Base-by-base conservation (phyloP, 2,797 vertebrate genomes). In the Chromis chromis region DNA sequence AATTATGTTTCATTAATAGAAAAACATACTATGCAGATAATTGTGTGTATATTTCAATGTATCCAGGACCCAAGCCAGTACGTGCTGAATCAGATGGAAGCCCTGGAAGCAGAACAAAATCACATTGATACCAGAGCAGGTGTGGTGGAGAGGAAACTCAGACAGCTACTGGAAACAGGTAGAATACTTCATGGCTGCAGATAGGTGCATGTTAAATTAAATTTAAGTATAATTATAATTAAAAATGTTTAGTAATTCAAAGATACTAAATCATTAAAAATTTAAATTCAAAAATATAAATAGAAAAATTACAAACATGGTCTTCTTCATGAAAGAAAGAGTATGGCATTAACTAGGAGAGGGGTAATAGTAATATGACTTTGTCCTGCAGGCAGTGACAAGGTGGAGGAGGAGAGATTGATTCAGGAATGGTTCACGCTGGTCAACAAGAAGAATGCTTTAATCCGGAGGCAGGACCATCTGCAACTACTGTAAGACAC, bases 391-490 rank as follows among this genome's bases (percentile, higher is more conserved):
- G 97, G 96, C 10, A 92, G 92, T 1, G 91, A 97, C 91, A 95
- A 91, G 74, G 90, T 93, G 70, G 94, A 94, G 77, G 97, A 98
- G 82, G 97, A 98, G 87, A 53, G 89, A 67, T 72, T 97, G 78
- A 98, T 98, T 78, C 96, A 98, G 90, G 97, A 98, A 66, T 98
- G 97, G 97, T 98, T 98, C 81, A 94, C 76, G 0, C 87, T 98
- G 78, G 97, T 98, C 56, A 98, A 98, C 90, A 96, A 96, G 92
- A 98, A 97, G 89, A 98, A 98, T 0, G 96, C 96, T 8, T 91
- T 98, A 74, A 97, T 98, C 83, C 92, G 97, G 74, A 93, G 97
- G 74, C 96, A 98, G 81, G 96, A 98, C 86, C 95, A 97, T 68
- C 94, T 98, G 57, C 96, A 97, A 87, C 91, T 97, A 4, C 90